These are phyloP conservation scores for Poecilia velifera DNA, from an alignment of 2,797 vertebrate species.

Conservation along the genomic window DNA sequence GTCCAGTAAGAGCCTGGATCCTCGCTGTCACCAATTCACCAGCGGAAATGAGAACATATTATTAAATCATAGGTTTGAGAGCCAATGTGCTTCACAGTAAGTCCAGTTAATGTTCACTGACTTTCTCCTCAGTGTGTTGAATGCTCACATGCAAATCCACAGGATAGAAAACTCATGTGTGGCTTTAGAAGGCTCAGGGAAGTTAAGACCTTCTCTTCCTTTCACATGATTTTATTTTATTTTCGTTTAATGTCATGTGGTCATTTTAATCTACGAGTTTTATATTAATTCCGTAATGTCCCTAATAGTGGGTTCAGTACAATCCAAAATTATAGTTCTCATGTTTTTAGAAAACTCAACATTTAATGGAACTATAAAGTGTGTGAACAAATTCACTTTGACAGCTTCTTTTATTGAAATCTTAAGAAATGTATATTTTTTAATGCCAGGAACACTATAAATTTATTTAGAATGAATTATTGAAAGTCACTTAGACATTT, in stretches of 20 bases:
- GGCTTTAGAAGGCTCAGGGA: conserved; percentile 45
- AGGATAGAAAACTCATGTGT: conserved; percentile 41
- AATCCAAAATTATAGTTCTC: neutral
- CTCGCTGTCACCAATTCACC: conserved; percentile 33
- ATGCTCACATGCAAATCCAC: conserved; percentile 44
- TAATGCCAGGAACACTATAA: neutral
- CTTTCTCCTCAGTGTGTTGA: conserved; percentile 33
- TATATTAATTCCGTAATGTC: conserved; percentile 10
- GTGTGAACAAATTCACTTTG: neutral
- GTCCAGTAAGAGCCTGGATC: conserved; percentile 26
- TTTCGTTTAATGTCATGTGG: conserved; percentile 13
- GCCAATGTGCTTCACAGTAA: conserved; percentile 46
- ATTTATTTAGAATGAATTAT: neutral
- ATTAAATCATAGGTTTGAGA: conserved; percentile 50
- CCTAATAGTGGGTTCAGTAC: neutral
- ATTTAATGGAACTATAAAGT: neutral
- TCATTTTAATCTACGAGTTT: conserved; percentile 11
- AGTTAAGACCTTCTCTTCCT: conserved; percentile 60
- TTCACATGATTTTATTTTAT: conserved; percentile 53
- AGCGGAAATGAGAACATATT: conserved; percentile 58
- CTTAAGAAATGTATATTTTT: neutral
- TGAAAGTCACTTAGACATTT: neutral
- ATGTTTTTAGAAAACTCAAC: neutral
- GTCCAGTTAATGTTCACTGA: conserved; percentile 57
- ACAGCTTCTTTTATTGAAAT: neutral